Conservation (phyloP, 2,113 vertebrate species). For the Stictonetta naevosa region DNA sequence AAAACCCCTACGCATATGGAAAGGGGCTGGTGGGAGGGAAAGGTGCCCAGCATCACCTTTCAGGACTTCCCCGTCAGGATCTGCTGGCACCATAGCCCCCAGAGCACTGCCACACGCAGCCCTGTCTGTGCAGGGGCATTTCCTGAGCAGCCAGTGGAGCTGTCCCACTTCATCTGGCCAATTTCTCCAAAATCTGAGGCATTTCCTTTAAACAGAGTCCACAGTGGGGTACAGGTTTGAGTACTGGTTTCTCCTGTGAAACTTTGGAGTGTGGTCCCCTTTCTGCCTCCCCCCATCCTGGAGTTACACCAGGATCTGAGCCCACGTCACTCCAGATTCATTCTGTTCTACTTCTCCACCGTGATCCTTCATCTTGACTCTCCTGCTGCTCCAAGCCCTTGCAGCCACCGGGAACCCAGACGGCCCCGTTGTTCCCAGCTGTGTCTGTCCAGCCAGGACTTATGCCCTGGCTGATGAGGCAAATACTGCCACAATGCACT, state of each 20-base stretch:
- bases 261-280: fast-evolving
- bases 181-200: neutral
- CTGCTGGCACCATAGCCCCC: neutral
- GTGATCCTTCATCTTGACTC: neutral
- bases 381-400: neutral
- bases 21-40: neutral
- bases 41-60: neutral
- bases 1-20: neutral
- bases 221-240: neutral
- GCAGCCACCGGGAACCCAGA: too few relatives aligned
- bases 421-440: neutral
- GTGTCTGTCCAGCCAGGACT: neutral
- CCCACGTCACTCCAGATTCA: neutral
- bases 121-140: neutral
- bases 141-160: neutral
- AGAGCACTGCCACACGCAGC: neutral
- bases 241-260: neutral
- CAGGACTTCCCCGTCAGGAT: neutral
- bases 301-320: neutral
- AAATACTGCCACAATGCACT: neutral
- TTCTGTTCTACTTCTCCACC: neutral
- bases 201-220: neutral
- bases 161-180: fast-evolving
- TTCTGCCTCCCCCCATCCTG: fast-evolving
- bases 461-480: neutral